phyloP scores from a whole-genome alignment of 1,140 invertebrate genomes.

The Doryteuthis pealeii region DNA sequence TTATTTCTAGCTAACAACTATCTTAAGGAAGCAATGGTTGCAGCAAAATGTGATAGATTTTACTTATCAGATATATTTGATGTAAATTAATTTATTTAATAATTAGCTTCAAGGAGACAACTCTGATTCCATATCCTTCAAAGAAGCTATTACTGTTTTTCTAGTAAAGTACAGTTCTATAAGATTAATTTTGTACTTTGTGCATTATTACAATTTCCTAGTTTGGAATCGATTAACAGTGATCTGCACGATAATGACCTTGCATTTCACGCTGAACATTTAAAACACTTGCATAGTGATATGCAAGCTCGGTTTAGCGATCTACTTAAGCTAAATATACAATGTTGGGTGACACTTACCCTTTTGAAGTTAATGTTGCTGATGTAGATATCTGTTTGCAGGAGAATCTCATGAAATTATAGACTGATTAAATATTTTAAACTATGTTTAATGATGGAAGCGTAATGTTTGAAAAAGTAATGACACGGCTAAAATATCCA shows the following conservation, averaged over 20 bases:
- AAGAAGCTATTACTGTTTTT: background rate
- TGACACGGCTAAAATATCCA: background rate
- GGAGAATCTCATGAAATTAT: background rate
- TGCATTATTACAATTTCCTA: background rate
- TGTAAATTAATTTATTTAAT: background rate
- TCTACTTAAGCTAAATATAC: too few relatives aligned
- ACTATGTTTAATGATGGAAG: background rate
- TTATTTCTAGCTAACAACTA: background rate
- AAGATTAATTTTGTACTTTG: background rate
- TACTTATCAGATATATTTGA: background rate
- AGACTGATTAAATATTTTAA: background rate
- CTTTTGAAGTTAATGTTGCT: background rate
- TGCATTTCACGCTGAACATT: background rate
- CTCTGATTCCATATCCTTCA: background rate
- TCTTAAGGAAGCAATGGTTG: background rate
- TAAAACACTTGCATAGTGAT: background rate
- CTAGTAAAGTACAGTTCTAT: background rate
- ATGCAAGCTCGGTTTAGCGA: background rate
- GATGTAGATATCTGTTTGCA: background rate
- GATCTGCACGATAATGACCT: background rate
- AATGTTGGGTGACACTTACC: conserved; percentile 1
- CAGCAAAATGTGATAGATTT: background rate
- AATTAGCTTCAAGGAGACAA: background rate
- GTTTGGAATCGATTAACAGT: background rate
- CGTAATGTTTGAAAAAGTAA: background rate